A percentile compares a stretch with the other conserved stretches of the same genome.
phyloP scores from a whole-genome alignment of 1,140 invertebrate genomes.

The Lanistes nyassanus region DNA sequence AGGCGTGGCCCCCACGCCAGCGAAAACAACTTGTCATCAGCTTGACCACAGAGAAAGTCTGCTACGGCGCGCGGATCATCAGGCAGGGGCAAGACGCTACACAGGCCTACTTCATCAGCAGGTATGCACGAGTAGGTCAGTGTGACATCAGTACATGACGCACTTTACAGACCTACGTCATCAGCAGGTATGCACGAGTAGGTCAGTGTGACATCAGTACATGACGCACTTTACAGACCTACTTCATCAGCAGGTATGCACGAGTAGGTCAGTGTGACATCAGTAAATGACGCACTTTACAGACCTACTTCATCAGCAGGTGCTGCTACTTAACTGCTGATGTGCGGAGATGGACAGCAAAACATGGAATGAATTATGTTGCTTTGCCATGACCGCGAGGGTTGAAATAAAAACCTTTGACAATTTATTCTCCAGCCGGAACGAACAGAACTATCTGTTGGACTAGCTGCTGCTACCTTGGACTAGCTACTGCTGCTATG shows the following conservation, averaged over 20 bases:
- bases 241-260: conserved; percentile 62
- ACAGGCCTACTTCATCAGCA: conserved; percentile 63
- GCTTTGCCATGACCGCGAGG: no score
- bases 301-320: conserved; percentile 64
- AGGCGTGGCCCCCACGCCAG: conserved; percentile 61
- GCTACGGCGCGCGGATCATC: conserved; percentile 54
- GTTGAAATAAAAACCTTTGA: no score
- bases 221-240: conserved; percentile 46
- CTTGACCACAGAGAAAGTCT: conserved; percentile 55
- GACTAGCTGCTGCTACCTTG: no score
- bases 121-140: conserved; percentile 34
- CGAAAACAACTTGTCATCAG: conserved; percentile 63
- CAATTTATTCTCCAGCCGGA: no score
- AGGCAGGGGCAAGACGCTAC: conserved; percentile 58
- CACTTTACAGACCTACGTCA: conserved; percentile 60
- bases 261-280: not conserved
- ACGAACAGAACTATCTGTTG: no score
- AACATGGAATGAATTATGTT: not conserved
- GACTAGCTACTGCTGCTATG: no score
- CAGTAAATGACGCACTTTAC: conserved; percentile 28
- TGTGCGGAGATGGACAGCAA: no score
- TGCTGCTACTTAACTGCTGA: conserved; percentile 15
- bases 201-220: not conserved
- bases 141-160: not conserved
- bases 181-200: conserved; percentile 50